Base-by-base conservation (phyloP, 2,888 invertebrate species). In the Amorpha juglandis region DNA sequence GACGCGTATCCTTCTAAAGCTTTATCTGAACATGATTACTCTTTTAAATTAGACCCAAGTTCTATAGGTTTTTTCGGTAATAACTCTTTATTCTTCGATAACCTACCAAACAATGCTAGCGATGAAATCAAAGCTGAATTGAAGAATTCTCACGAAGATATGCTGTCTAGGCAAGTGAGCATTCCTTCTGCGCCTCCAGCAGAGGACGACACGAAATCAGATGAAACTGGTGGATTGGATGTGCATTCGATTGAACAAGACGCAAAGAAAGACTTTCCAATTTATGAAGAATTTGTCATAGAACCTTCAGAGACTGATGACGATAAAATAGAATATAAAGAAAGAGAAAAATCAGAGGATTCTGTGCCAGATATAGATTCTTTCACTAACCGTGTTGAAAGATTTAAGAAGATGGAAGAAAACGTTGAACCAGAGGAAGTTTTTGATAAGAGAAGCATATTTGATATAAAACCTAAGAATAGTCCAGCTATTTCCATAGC, bases 241-340 rank as follows among this genome's bases (percentile, higher is more conserved):
- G 92, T 92, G 7, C 84, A 85, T 63, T 90, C 87, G 4, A 93
- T 93, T 71, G 93, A 93, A 74, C 87, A 86, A 74, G 93, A 93
- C 55, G 93, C 93, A 19, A 92, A 87, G 65, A 86, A 88, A 69
- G 91, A 92, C 64, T 93, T 90, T 70, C 89, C 91, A 8, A 70
- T 90, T 12, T 89, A 83, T 69, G 91, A 91, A 70, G 90, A 91
- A 68, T 91, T 83, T 66, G 79, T 89, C 0, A 88, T 91, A 42
- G 91, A 93, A 72, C 91, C 92, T 1, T 87, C 89, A 8, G 89
- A 86, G 70, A 87, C 87, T 1, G 90, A 91, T 66, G 91, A 91
- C 64, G 89, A 89, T 73, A 89, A 89, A 74, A 85, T 87, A n/a
- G 89, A 89, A 65, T 82, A 73, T 51, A 83, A 80, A 83, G 68